A percentile compares a stretch with the other conserved stretches of the same genome.
phyloP scores from a whole-genome alignment of 30 jellyfish, hydroid and myxozoan genomes.

The Hydra vulgaris region DNA sequence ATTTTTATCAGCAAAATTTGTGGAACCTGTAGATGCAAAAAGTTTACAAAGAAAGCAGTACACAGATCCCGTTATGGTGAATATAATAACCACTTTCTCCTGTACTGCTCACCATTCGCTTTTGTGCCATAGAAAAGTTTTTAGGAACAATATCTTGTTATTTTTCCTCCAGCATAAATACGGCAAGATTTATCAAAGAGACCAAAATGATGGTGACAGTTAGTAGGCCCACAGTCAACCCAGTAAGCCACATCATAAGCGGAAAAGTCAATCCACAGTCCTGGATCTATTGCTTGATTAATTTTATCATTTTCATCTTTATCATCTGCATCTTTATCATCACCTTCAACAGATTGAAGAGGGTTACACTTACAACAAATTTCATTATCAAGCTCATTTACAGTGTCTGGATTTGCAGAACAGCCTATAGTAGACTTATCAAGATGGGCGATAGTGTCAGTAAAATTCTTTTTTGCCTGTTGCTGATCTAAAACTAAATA shows the following conservation, averaged over 20 bases:
- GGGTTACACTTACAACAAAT: neutral
- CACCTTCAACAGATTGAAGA: neutral
- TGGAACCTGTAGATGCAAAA: slow-evolving; percentile 7
- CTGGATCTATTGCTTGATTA: slow-evolving; percentile 50
- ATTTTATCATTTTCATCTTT: slow-evolving; percentile 2
- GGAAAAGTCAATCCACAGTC: slow-evolving; percentile 63
- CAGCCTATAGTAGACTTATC: neutral
- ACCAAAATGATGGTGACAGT: slow-evolving; percentile 8
- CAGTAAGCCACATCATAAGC: slow-evolving; percentile 16
- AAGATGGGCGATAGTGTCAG: neutral
- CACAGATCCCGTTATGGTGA: slow-evolving; percentile 28
- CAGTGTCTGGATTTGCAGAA: neutral
- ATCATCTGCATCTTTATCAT: slow-evolving; percentile 14
- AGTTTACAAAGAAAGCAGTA: slow-evolving; percentile 35
- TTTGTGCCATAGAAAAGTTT: slow-evolving; percentile 21
- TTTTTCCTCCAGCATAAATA: neutral
- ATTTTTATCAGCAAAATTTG: slow-evolving; percentile 2
- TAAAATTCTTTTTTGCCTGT: neutral
- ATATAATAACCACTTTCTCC: slow-evolving; percentile 19
- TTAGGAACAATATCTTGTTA: slow-evolving; percentile 23
- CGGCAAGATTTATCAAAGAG: slow-evolving; percentile 1
- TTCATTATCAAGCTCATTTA: neutral
- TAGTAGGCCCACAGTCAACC: slow-evolving; percentile 6
- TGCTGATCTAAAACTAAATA: neutral
- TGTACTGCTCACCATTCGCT: slow-evolving; percentile 33